phyloP scores from a whole-genome alignment of 2,113 vertebrate species.

The Tringa solitaria region DNA sequence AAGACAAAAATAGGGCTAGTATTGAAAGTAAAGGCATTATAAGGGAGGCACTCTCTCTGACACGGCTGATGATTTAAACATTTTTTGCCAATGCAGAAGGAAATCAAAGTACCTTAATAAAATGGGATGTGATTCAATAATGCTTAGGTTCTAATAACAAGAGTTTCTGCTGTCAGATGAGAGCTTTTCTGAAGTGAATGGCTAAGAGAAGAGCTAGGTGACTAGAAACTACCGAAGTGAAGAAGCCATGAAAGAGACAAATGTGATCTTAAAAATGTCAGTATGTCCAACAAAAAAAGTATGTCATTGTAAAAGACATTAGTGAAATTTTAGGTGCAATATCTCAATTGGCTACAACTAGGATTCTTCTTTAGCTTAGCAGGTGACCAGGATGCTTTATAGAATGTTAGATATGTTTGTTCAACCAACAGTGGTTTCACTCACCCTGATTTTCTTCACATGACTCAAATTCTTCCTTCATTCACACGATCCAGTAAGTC shows the following conservation, averaged over 20 bases:
- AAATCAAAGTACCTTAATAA: not conserved
- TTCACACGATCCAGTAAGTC: not conserved
- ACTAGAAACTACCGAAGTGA: not conserved
- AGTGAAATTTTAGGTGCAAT: not conserved
- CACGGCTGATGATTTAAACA: not conserved
- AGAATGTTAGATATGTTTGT: not conserved
- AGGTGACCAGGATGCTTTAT: not conserved
- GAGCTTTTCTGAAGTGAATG: not conserved
- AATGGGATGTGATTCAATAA: not conserved
- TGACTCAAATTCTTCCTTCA: not conserved
- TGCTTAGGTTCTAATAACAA: not conserved
- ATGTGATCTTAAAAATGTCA: not conserved
- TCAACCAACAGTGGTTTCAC: not conserved
- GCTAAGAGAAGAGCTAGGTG: not conserved
- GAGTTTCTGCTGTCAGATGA: not conserved
- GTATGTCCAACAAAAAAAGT: not conserved
- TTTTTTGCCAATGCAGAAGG: not conserved
- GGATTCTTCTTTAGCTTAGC: not conserved
- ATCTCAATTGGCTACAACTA: not conserved
- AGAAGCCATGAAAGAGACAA: not conserved
- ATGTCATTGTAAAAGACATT: not conserved
- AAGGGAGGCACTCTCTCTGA: not conserved
- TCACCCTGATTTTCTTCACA: not conserved
- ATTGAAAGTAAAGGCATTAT: not conserved
- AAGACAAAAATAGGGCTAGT: not conserved